Evolutionary conservation across 1,140 invertebrate genomes (phyloP), one percentile per base, ranked within the genome.

Genomic region (Asobara japonica): DNA sequence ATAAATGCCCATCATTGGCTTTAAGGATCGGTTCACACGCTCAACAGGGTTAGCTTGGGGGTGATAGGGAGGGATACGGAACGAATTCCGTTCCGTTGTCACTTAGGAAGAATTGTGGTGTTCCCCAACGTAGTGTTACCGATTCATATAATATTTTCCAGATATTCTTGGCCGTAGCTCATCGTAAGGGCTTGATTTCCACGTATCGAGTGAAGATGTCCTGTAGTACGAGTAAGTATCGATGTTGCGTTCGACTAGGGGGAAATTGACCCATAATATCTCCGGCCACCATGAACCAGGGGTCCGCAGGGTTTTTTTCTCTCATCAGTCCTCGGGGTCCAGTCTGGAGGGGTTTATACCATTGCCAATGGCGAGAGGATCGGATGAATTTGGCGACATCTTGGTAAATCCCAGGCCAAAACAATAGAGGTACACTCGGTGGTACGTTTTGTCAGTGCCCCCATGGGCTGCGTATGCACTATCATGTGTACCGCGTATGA

Each of bases 31-130:
- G 56, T 61, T 61, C 5, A 16, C 5, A 16, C 45, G 45, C n/a
- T 51, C 45, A 7, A 16, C n/a, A 4, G 45, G 45, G n/a, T 51
- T 51, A 20, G n/a, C 6, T 51, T 51, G n/a, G n/a, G n/a, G n/a
- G n/a, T n/a, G n/a, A n/a, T n/a, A n/a, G n/a, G n/a, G n/a, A n/a
- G n/a, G n/a, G n/a, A n/a, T n/a, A n/a, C n/a, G n/a, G n/a, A 4
- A 67, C 16, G 68, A 89, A 89, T 67, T 89, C 83, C 5, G 74
- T 78, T 0, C 84, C 88, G 69, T 87, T 86, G 67, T 89, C 87
- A 16, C 84, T 75, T 0, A 84, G 56, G 0, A 87, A 70, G 0
- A 76, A 78, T 36, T 76, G 62, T n/a, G 0, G 84, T 83, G n/a
- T 76, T 71, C n/a, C 83, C 84, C 65, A 84, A 0, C 78, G 48